phyloP scores from a whole-genome alignment of 2,113 vertebrate species.

The Trogon melanurus region DNA sequence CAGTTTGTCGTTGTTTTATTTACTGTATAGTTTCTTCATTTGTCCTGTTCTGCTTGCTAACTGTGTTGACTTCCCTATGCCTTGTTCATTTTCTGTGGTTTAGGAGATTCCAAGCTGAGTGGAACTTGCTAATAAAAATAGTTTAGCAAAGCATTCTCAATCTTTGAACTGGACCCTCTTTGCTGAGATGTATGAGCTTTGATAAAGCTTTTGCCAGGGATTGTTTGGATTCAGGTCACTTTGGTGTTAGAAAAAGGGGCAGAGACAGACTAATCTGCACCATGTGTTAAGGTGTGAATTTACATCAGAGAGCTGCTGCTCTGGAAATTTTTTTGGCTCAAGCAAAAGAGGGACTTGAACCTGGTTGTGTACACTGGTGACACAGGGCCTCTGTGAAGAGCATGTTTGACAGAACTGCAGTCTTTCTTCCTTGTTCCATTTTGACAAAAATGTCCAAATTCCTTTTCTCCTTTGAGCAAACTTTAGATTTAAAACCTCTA shows the following conservation, averaged over 20 bases:
- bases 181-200: background rate
- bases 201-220: background rate
- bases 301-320: background rate
- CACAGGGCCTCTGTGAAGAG: background rate
- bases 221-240: background rate
- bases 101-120: background rate
- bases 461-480: background rate
- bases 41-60: background rate
- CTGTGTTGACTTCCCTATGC: background rate
- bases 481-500: background rate
- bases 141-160: background rate
- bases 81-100: background rate
- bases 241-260: background rate
- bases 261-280: background rate
- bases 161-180: background rate
- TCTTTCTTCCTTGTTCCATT: background rate
- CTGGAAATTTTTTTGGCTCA: background rate
- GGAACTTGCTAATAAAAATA: background rate
- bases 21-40: background rate
- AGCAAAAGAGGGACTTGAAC: background rate
- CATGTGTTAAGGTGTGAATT: background rate
- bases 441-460: background rate
- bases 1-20: background rate
- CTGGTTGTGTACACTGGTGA: background rate
- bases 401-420: accelerated